Conservation (phyloP, 2,888 invertebrate genomes). For the Auanema sp. region DNA sequence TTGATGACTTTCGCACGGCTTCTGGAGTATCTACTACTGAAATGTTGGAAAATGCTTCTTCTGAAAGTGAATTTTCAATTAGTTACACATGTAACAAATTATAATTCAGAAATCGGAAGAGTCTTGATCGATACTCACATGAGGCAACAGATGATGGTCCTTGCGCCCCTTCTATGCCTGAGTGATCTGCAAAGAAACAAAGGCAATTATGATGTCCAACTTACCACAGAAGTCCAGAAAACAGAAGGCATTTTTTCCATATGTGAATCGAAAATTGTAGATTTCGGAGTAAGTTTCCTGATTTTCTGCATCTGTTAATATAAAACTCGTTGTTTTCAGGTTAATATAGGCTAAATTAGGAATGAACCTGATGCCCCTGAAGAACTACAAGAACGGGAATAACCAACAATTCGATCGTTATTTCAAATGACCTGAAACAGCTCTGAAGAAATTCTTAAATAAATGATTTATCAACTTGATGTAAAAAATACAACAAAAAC, state of each 20-base stretch:
- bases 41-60: constrained; percentile 19
- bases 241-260: too few relatives aligned
- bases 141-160: too few relatives aligned
- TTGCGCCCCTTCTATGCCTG: too few relatives aligned
- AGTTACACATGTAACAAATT: constrained; percentile 27
- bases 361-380: constrained; percentile 21
- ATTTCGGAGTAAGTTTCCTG: too few relatives aligned
- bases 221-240: too few relatives aligned
- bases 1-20: constrained; percentile 21
- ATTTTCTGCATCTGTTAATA: too few relatives aligned
- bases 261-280: too few relatives aligned
- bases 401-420: constrained; percentile 22
- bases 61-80: constrained; percentile 24
- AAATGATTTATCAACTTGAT: constrained; percentile 22
- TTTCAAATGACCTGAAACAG: constrained; percentile 23
- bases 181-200: constrained; percentile 20
- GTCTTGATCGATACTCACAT: too few relatives aligned
- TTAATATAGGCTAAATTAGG: constrained; percentile 23
- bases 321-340: too few relatives aligned
- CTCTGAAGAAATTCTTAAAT: constrained; percentile 21
- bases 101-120: too few relatives aligned
- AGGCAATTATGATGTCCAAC: constrained; percentile 18
- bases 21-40: constrained; percentile 24
- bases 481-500: constrained; percentile 14
- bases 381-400: constrained; percentile 24